Evolutionary conservation across 2,888 invertebrate genomes (phyloP), one percentile per base, ranked within the genome.

Genomic region (Apodemia hepburni): DNA sequence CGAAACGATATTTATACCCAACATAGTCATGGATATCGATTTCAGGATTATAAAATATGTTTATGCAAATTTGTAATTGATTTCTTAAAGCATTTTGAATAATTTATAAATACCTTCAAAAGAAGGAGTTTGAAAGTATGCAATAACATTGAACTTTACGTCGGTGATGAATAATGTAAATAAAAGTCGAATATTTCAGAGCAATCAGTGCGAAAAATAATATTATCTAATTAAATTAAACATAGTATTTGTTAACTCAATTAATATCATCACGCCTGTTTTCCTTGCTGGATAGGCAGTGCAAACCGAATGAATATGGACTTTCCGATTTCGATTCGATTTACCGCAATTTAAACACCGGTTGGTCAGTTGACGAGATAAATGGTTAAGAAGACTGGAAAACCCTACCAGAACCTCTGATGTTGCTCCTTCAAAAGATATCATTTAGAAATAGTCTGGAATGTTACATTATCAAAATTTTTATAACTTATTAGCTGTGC

Each of bases 171-270:
- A 51, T 51, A 51, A 51, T 22, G 51, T 22, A 27, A 51, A 18
- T 22, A 51, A 51, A 51, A 22, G 22, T 22, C 17, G 18, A 51
- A 51, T 51, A 51, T 22, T 15, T 54, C 22, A 18, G 27, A 54
- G 22, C 51, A 54, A 54, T 54, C 22, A 54, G 51, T 54, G 51
- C 51, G 51, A 54, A 54, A 54, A 54, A 54, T 54, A 54, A 22
- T 49, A 49, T 7, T 54, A 15, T 15, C 42, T 15, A 42, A 42
- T 42, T 42, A 42, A 6, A 42, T 42, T 42, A 5, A 12, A 42
- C 15, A 42, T 42, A 42, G 42, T 12, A 15, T 12, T 42, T 5
- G 42, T 42, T 15, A 12, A 4, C 15, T 15, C 5, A 42, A 1
- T 42, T 3, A 42, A 4, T 42, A n/a, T n/a, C n/a, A n/a, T n/a